Base-by-base conservation (phyloP, 2,797 vertebrate species). In the Chelon auratus region DNA sequence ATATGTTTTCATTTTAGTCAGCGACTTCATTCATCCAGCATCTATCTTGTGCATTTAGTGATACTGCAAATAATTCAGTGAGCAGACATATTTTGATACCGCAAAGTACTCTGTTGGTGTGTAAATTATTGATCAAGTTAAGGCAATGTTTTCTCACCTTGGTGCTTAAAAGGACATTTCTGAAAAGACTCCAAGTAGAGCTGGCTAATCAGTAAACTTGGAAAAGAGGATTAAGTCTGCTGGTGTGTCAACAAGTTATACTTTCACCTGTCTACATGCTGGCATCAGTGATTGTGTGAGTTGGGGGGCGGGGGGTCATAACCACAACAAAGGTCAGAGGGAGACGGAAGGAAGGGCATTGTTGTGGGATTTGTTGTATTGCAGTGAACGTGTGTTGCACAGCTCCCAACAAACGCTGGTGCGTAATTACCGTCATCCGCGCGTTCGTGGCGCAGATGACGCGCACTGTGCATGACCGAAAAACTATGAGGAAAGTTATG, bases 221-320 rank as follows among this genome's bases (percentile, higher is more conserved):
- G 77, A 39, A 86, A 87, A 89, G 82, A 88, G 87, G 90, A 92
- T 92, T 91, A 89, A 26, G 53, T 59, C 20, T 78, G 62, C 61
- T 50, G 64, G 42, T 36, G 36, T 51, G 39, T 67, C 2, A 63
- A 17, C 11, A n/a, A 40, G 18, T 20, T 63, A 40, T 67, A 53
- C 47, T 64, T 37, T 42, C 24, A 26, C 24, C 24, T 26, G 24
- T 26, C 12, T 30, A 68, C 56, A 33, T 24, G 0, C 1, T 43
- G 26, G 13, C 30, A 36, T 45, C 42, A 17, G 42, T 7, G 8
- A 15, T 8, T 3, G 10, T 13, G 30, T 51, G 55, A 59, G 36
- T 13, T 67, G 22, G 22, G 22, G 22, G 22, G 22, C 1, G 22
- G 22, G 1, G 22, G 45, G 15, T 45, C 43, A 17, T n/a, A 33